A percentile compares a stretch with the other conserved stretches of the same genome.
Evolutionary conservation across 2,888 invertebrate species (phyloP).

Genomic region (Eudasyphora cyanicolor): DNA sequence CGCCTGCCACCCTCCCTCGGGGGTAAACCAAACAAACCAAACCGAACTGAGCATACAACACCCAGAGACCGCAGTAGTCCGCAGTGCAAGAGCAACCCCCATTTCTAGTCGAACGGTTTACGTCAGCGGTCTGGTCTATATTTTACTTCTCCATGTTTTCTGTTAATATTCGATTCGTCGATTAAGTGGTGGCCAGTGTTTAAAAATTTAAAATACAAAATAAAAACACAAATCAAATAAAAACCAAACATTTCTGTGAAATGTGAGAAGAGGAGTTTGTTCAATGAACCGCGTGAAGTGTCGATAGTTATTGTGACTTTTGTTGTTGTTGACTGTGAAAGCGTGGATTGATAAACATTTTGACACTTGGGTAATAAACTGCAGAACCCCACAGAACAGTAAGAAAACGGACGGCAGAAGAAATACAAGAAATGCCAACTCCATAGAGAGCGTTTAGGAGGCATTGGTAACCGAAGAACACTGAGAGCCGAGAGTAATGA

Average conservation of each 20-base stretch:
- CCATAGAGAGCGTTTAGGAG: not conserved
- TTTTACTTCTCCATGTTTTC: not conserved
- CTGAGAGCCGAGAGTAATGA: not conserved
- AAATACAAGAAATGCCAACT: not conserved
- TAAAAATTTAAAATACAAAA: not conserved
- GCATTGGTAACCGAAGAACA: too few relatives aligned
- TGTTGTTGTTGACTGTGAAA: constrained; percentile 25
- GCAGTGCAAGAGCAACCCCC: constrained; percentile 29
- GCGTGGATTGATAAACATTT: constrained; percentile 21
- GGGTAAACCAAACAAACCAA: constrained; percentile 20
- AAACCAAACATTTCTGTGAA: not conserved
- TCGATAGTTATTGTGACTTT: constrained; percentile 5
- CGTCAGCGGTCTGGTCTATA: constrained; percentile 26
- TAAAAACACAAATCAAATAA: not conserved
- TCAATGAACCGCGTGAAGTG: not conserved
- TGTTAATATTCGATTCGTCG: not conserved
- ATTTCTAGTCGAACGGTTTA: constrained; percentile 18
- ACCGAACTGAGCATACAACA: not conserved
- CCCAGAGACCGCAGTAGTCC: too few relatives aligned
- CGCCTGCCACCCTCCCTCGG: not conserved
- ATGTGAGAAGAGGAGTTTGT: not conserved
- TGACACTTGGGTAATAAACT: not conserved
- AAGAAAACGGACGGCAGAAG: not conserved
- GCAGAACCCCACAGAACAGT: not conserved
- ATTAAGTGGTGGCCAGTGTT: constrained; percentile 7